These are phyloP conservation scores for Poeciliopsis prolifica DNA, from an alignment of 2,113 vertebrate species.

Conservation along the genomic window DNA sequence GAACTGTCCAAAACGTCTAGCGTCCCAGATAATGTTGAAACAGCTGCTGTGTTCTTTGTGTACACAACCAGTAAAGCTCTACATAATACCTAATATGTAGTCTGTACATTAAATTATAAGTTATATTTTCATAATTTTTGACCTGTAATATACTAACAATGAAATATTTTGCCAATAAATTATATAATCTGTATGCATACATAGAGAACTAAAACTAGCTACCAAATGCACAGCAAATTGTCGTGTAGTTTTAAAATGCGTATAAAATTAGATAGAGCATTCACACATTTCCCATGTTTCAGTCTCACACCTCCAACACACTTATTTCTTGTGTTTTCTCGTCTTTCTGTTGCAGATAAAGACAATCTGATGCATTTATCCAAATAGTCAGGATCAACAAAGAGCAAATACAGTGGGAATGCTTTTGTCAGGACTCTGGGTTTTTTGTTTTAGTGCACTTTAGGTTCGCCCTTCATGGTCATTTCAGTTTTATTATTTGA, in stretches of 20 bases:
- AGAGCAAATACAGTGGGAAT: background rate
- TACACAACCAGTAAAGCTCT: background rate
- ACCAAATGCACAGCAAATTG: too few species aligned
- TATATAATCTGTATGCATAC: too few species aligned
- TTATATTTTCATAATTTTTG: too few species aligned
- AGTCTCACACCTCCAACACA: background rate
- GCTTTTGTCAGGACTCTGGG: too few species aligned
- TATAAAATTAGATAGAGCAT: background rate
- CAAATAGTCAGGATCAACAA: background rate
- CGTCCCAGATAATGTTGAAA: background rate
- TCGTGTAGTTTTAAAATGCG: background rate
- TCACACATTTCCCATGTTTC: background rate
- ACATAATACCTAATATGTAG: background rate
- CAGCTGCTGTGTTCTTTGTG: background rate
- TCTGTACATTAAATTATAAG: too few species aligned
- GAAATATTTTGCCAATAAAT: too few species aligned
- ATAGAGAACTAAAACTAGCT: background rate
- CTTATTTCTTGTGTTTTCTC: background rate
- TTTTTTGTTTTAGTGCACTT: too few species aligned
- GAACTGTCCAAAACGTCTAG: background rate
- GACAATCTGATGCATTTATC: background rate
- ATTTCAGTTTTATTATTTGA: too few species aligned
- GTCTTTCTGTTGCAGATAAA: background rate
- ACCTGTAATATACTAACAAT: too few species aligned
- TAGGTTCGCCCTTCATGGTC: too few species aligned